Percentiles rank a stretch among this genome's conserved stretches.
Evolutionary conservation across 2,113 vertebrate genomes (phyloP).

Genomic region (Gavia stellata): DNA sequence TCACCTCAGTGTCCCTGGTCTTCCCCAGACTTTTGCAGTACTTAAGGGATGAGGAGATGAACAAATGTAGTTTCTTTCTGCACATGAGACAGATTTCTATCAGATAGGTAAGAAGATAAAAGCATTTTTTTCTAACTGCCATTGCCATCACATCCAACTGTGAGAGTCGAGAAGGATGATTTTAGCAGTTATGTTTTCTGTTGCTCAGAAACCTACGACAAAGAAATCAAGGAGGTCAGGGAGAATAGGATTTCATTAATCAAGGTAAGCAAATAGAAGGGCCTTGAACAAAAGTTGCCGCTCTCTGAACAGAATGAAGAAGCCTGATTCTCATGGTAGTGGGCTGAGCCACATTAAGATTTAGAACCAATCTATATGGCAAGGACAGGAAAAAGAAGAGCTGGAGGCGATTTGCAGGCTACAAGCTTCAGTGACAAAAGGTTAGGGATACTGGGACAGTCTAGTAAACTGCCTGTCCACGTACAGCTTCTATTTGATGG

Average conservation of each 20-base stretch:
- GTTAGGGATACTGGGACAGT: neutral
- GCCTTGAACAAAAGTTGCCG: neutral
- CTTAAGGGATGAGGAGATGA: neutral
- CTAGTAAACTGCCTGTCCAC: neutral
- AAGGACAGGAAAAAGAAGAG: neutral
- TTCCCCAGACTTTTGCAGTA: neutral
- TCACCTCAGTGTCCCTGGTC: neutral
- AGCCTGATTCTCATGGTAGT: neutral
- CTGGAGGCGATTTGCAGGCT: neutral
- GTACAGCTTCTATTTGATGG: neutral
- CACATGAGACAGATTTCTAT: neutral
- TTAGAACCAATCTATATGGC: neutral
- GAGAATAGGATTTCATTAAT: slow-evolving; percentile 5
- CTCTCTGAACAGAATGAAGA: neutral
- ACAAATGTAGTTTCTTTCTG: neutral
- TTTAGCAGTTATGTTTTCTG: neutral
- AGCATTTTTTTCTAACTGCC: neutral
- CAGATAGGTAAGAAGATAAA: neutral
- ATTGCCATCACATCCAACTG: neutral
- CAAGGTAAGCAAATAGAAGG: neutral
- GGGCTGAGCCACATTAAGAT: neutral
- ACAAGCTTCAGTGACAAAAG: neutral
- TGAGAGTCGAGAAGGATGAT: neutral
- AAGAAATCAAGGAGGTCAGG: neutral
- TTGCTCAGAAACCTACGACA: neutral